phyloP scores from a whole-genome alignment of 37 sponge, comb jelly and placozoan species.

The Amphimedon queenslandica region DNA sequence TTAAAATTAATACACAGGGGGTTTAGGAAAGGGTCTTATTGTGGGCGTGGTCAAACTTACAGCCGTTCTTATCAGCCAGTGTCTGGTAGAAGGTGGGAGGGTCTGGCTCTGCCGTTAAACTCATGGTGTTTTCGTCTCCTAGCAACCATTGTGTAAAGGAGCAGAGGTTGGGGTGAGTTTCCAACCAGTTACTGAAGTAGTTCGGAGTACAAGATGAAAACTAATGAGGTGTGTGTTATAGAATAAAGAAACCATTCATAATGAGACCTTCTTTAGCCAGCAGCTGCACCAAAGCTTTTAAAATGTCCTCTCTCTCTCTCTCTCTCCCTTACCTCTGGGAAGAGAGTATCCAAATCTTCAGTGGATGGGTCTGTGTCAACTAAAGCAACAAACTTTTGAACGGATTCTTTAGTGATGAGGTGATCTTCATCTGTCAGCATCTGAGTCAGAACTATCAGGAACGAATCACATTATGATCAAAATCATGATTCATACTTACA shows the following conservation, averaged over 20 bases:
- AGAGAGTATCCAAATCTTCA: conserved; percentile 25
- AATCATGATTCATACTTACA: conserved; percentile 42
- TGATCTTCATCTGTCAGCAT: conserved; percentile 37
- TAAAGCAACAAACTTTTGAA: conserved; percentile 18
- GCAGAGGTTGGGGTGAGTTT: conserved; percentile 18
- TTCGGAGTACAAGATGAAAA: too few species aligned
- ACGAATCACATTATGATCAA: not conserved
- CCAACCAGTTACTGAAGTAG: conserved; percentile 46
- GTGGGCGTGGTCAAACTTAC: conserved; percentile 34
- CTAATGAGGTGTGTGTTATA: too few species aligned
- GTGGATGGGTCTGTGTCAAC: conserved; percentile 19
- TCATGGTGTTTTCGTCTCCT: not conserved
- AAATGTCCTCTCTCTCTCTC: too few species aligned
- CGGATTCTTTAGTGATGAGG: conserved; percentile 16
- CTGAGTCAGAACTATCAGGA: conserved; percentile 32
- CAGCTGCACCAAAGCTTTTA: too few species aligned
- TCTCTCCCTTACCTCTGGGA: not conserved
- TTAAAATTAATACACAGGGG: not conserved
- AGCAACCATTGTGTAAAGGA: conserved; percentile 53
- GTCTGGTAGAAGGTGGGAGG: conserved; percentile 70
- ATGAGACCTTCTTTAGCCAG: too few species aligned
- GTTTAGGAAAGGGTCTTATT: not conserved
- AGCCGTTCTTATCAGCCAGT: conserved; percentile 20
- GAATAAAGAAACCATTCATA: too few species aligned
- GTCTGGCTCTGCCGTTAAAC: conserved; percentile 39